phyloP scores from a whole-genome alignment of 2,113 vertebrate genomes.

The Macrotus californicus region DNA sequence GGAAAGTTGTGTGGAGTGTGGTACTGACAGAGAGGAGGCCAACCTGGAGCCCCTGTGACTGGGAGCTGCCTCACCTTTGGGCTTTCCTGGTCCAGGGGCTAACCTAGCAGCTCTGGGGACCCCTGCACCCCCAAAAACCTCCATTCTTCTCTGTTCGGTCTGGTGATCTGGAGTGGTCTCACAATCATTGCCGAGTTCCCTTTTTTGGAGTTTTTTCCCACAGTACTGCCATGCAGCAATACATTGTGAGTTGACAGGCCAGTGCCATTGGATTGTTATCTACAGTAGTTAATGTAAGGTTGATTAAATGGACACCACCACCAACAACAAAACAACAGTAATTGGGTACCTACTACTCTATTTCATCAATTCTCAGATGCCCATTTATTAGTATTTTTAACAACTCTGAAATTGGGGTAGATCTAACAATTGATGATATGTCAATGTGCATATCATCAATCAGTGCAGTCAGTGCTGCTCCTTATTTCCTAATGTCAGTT shows the following conservation, averaged over 20 bases:
- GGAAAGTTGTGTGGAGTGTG: too few species aligned
- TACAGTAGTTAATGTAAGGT: too few species aligned
- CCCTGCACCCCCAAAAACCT: not conserved
- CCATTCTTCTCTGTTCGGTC: not conserved
- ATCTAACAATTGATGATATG: fast-evolving
- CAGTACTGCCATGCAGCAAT: fast-evolving
- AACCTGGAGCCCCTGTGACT: fast-evolving
- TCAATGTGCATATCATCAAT: too few species aligned
- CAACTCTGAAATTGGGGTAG: fast-evolving
- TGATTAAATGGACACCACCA: not conserved
- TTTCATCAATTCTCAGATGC: not conserved
- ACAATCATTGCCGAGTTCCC: fast-evolving
- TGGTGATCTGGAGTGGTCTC: too few species aligned
- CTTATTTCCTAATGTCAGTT: not conserved
- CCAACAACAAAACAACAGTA: fast-evolving
- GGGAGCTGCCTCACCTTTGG: not conserved
- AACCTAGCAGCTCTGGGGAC: not conserved
- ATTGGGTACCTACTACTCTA: fast-evolving
- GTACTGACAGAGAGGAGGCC: not conserved
- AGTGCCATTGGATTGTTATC: fast-evolving
- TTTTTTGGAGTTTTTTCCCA: not conserved
- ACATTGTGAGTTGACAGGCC: not conserved
- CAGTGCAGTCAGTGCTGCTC: too few species aligned
- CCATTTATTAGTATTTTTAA: too few species aligned
- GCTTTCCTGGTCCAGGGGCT: not conserved